phyloP scores from a whole-genome alignment of 2,113 vertebrate species.

The Ptychochromis oligacanthus region DNA sequence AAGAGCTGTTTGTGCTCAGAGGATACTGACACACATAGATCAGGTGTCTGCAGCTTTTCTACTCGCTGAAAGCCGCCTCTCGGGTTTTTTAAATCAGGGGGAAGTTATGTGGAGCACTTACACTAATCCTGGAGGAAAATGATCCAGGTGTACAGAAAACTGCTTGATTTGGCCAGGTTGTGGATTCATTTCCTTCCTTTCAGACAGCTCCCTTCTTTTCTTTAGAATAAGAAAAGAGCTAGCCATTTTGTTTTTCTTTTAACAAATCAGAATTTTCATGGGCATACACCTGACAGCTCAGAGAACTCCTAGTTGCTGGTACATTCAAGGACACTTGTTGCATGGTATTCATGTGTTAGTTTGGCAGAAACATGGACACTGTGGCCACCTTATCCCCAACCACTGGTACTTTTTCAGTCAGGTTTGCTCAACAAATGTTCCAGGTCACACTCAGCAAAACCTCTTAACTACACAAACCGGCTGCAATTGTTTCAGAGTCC shows the following conservation, averaged over 20 bases:
- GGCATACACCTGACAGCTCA: too few species aligned
- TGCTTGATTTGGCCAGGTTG: not conserved
- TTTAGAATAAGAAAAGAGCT: not conserved
- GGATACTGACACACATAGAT: conserved; percentile 32
- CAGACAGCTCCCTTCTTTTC: not conserved
- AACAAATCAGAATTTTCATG: not conserved
- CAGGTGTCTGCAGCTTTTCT: conserved; percentile 29
- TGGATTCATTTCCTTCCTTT: not conserved
- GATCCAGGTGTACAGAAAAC: not conserved
- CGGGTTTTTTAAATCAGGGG: not conserved
- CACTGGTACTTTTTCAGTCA: not conserved
- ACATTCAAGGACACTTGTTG: not conserved
- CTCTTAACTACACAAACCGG: not conserved
- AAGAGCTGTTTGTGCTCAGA: conserved; percentile 29
- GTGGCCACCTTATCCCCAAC: not conserved
- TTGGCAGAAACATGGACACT: not conserved
- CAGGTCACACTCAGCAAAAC: not conserved
- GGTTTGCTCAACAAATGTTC: not conserved
- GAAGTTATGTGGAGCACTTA: conserved; percentile 30
- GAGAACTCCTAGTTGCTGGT: not conserved
- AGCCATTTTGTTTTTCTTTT: not conserved
- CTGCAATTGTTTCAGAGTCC: not conserved
- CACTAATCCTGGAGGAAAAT: conserved; percentile 26
- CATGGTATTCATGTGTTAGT: not conserved
- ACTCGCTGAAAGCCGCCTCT: not conserved